These are phyloP conservation scores for Gasterosteus nipponicus DNA, from an alignment of 2,113 vertebrate genomes.

Conservation along the genomic window DNA sequence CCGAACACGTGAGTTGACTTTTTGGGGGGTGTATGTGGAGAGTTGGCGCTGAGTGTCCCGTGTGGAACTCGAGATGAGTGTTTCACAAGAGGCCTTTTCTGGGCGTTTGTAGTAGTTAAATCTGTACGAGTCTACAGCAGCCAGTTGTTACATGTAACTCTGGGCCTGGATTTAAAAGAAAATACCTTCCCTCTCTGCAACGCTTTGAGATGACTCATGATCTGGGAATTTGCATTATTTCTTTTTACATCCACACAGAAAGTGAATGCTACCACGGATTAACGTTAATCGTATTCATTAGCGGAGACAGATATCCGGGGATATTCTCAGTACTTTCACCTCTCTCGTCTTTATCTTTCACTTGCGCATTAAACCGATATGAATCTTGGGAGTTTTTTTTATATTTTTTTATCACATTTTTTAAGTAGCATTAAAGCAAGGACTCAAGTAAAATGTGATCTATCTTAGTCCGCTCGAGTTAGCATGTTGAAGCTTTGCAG, in stretches of 20 bases:
- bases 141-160: no score
- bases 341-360: slow-evolving; percentile 74
- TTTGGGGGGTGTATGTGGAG: slow-evolving; percentile 14
- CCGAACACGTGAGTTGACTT: slow-evolving; percentile 77
- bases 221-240: slow-evolving; percentile 53
- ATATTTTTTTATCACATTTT: no score
- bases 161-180: slow-evolving; percentile 10
- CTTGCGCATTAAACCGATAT: slow-evolving; percentile 71
- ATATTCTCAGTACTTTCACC: slow-evolving; percentile 65
- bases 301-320: slow-evolving; percentile 63
- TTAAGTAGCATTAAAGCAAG: slow-evolving; percentile 40
- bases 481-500: slow-evolving; percentile 44
- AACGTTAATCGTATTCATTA: slow-evolving; percentile 80
- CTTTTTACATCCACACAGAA: slow-evolving; percentile 62
- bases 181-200: slow-evolving; percentile 17
- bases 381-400: slow-evolving; percentile 62
- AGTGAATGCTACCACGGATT: slow-evolving; percentile 71
- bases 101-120: slow-evolving; percentile 5
- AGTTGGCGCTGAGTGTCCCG: slow-evolving; percentile 28
- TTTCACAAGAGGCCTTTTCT: slow-evolving; percentile 30
- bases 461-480: slow-evolving; percentile 35
- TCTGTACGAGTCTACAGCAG: slow-evolving; percentile 21
- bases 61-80: slow-evolving; percentile 24
- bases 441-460: slow-evolving; percentile 19
- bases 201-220: slow-evolving; percentile 55